Percentiles rank a stretch among this genome's conserved stretches.
Conservation (phyloP, 2,797 vertebrate genomes). For the Odontamblyopus lacepedii region DNA sequence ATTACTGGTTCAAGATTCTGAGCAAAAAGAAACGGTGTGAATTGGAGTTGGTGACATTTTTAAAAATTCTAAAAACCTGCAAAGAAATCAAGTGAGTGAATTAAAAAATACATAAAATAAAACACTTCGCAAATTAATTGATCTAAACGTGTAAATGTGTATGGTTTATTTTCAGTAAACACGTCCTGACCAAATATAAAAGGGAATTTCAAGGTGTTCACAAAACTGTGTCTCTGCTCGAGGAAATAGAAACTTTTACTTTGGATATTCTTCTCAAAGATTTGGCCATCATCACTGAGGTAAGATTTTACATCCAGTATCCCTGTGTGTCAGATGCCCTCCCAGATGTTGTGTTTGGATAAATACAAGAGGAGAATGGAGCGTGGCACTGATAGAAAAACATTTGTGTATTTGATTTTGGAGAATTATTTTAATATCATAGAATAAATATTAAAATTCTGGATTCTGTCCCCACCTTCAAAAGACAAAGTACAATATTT, state of each 20-base stretch:
- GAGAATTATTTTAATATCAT: too few relatives aligned
- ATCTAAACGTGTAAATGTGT: background rate
- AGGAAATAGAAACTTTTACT: slow-evolving; percentile 35
- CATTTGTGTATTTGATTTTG: too few relatives aligned
- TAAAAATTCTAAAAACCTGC: slow-evolving; percentile 61
- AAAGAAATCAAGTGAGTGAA: slow-evolving; percentile 61
- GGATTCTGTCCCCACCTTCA: too few relatives aligned
- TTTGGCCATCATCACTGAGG: slow-evolving; percentile 41
- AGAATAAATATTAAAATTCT: too few relatives aligned
- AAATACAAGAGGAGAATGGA: too few relatives aligned
- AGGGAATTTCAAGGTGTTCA: background rate
- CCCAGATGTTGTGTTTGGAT: background rate
- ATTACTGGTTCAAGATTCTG: slow-evolving; percentile 30
- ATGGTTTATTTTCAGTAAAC: background rate
- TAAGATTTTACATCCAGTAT: slow-evolving; percentile 10
- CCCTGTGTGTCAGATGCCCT: too few relatives aligned
- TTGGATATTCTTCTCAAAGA: slow-evolving; percentile 23
- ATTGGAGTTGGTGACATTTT: slow-evolving; percentile 29
- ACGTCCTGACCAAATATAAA: slow-evolving; percentile 11
- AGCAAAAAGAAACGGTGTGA: background rate
- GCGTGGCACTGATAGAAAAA: too few relatives aligned
- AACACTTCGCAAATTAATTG: too few relatives aligned
- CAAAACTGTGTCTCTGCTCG: slow-evolving; percentile 25
- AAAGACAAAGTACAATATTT: background rate
- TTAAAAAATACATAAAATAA: too few relatives aligned